These are phyloP conservation scores for Drosophila anceps DNA, from an alignment of 2,888 invertebrate species.

Conservation along the genomic window DNA sequence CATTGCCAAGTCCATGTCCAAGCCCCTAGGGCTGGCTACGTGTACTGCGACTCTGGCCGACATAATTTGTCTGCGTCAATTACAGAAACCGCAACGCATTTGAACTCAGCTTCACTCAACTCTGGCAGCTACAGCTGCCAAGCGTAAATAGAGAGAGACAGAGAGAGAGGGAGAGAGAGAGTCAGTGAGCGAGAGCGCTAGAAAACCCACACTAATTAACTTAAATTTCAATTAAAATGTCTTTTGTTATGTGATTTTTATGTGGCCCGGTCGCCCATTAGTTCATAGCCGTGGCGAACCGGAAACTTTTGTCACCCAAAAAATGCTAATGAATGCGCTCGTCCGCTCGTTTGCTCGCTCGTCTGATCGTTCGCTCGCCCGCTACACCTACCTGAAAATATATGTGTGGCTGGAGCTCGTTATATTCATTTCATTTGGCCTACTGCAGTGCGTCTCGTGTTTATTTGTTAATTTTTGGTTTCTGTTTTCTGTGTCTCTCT, in stretches of 20 bases:
- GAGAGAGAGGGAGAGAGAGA: background rate
- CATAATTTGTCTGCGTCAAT: slow-evolving; percentile 63
- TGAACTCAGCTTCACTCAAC: background rate
- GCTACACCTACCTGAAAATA: slow-evolving; percentile 27
- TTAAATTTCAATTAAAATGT: slow-evolving; percentile 82
- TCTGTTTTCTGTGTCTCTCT: slow-evolving; percentile 26
- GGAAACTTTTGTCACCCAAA: slow-evolving; percentile 83
- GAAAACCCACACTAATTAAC: slow-evolving; percentile 76
- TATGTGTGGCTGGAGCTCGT: slow-evolving; percentile 42
- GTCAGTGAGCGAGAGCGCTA: slow-evolving; percentile 8
- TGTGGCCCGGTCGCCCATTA: slow-evolving; percentile 66
- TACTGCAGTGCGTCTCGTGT: slow-evolving; percentile 42
- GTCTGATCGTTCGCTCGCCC: slow-evolving; percentile 25
- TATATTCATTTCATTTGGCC: slow-evolving; percentile 53
- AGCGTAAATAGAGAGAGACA: slow-evolving; percentile 30
- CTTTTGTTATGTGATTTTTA: slow-evolving; percentile 80
- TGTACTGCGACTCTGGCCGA: slow-evolving; percentile 16
- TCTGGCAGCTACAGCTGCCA: slow-evolving; percentile 5
- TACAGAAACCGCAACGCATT: slow-evolving; percentile 53
- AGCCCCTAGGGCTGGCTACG: background rate
- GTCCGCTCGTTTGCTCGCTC: slow-evolving; percentile 22
- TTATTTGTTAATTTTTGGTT: slow-evolving; percentile 69
- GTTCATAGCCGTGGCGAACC: slow-evolving; percentile 77
- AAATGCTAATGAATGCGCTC: slow-evolving; percentile 74
- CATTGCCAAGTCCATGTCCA: slow-evolving; percentile 2